Evolutionary conservation across 2,888 invertebrate species (phyloP), one percentile per base, ranked within the genome.

Genomic region (Emmelina monodactyla): DNA sequence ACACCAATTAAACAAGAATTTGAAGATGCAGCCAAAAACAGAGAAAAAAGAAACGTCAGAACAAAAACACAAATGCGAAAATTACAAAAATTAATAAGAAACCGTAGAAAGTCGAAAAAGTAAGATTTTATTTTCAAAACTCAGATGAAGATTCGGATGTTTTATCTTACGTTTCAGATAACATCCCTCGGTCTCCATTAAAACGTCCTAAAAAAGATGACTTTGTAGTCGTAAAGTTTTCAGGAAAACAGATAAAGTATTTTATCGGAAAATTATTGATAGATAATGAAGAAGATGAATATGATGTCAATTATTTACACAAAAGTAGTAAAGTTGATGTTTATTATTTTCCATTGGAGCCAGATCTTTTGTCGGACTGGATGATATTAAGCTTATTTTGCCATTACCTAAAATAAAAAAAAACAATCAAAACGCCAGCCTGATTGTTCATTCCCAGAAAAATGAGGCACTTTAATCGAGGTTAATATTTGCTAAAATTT

Each of bases 1-100:
- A 38, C 34, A 38, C 38, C 34, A 12, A 28, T 38, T 31, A 38
- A 38, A 34, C 16, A 38, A 34, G 31, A 38, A 38, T 31, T 38
- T 29, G 38, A 38, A 19, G 19, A 19, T 6, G 19, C 19, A 6
- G 19, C 19, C 19, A 38, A 31, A 29, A 15, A 31, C 31, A 28
- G 34, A 22, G 22, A 19, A 34, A 31, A 34, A 16, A 34, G 31
- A 15, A 34, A 22, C 15, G 16, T 16, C 28, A 14, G n/a, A n/a
- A n/a, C n/a, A n/a, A n/a, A n/a, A 38, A 38, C 31, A 10, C 14
- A 38, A 34, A 34, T 32, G 16, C n/a, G 19, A 28, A 22, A 38
- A 32, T 31, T 15, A 19, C 12, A 31, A 22, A 35, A 35, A 35
- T 15, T 25, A 32, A 32, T 12, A 32, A 16, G 15, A 32, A 31